phyloP scores from a whole-genome alignment of 2,113 vertebrate species.

The Oreochromis aureus region DNA sequence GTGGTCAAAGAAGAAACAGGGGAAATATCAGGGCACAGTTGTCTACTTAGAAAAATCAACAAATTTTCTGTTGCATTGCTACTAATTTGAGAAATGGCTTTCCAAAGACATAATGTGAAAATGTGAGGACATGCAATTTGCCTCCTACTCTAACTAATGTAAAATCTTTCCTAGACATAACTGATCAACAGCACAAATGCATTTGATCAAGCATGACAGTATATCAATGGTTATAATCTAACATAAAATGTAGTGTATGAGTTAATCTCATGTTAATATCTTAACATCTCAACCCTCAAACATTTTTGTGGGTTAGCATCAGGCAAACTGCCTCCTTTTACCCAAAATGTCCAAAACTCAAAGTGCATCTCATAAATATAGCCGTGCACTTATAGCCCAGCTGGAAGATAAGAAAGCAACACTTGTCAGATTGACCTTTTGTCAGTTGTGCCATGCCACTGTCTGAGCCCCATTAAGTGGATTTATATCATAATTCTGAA shows the following conservation, averaged over 20 bases:
- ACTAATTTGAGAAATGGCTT: not conserved
- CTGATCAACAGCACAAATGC: not conserved
- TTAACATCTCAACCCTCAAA: not conserved
- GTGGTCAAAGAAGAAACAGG: conserved; percentile 9
- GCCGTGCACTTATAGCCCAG: not conserved
- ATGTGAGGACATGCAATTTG: not conserved
- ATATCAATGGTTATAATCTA: not conserved
- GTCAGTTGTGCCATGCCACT: not conserved
- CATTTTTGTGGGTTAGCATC: not conserved
- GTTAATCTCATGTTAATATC: accelerated
- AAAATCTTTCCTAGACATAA: not conserved
- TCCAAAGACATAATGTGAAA: not conserved
- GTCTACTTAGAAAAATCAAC: not conserved
- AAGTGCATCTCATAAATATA: not conserved
- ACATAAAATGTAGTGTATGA: not conserved
- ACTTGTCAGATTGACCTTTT: not conserved
- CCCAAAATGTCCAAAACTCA: not conserved
- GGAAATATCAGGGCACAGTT: not conserved
- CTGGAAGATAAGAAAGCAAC: not conserved
- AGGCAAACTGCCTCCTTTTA: not conserved
- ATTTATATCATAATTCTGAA: not conserved
- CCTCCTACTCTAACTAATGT: not conserved
- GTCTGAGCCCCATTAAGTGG: not conserved
- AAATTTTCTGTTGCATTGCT: not conserved
- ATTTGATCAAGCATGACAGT: not conserved